Conservation (phyloP, 2,888 invertebrate species). For the Volucella inflata region DNA sequence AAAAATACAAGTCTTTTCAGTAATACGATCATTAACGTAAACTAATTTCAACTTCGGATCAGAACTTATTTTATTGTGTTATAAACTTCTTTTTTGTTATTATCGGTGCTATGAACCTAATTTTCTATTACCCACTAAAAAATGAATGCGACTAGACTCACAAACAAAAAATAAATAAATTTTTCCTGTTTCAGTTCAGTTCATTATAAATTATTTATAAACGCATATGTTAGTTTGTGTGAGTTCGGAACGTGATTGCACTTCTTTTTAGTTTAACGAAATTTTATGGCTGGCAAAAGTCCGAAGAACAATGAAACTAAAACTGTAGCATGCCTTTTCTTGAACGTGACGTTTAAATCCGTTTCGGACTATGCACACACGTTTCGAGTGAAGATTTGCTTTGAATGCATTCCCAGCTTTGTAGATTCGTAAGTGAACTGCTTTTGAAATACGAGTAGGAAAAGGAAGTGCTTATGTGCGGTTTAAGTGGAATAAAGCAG, state of each 20-base stretch:
- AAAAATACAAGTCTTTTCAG: too few relatives aligned
- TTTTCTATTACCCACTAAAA: constrained; percentile 16
- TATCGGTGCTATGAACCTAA: too few relatives aligned
- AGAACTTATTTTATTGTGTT: too few relatives aligned
- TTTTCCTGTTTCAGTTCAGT: constrained; percentile 44
- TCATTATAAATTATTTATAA: constrained; percentile 63
- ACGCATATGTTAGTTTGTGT: constrained; percentile 16
- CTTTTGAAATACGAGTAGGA: constrained; percentile 17
- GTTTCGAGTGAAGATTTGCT: constrained; percentile 39
- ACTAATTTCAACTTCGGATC: too few relatives aligned
- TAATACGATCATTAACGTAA: too few relatives aligned
- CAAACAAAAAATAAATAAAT: constrained; percentile 5
- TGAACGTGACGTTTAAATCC: constrained; percentile 42
- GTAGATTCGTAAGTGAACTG: constrained; percentile 1
- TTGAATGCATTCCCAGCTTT: constrained; percentile 40
- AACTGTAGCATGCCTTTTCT: constrained; percentile 27
- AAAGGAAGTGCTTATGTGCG: constrained; percentile 32
- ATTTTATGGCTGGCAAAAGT: constrained; percentile 35
- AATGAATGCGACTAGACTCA: constrained; percentile 49
- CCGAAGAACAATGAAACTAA: constrained; percentile 38
- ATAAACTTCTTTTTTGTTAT: too few relatives aligned
- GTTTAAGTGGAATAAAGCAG: constrained; percentile 32
- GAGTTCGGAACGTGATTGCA: constrained; percentile 48
- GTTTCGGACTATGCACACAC: constrained; percentile 49
- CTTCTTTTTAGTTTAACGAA: constrained; percentile 47